These are phyloP conservation scores for Atherinomorus stipes DNA, from an alignment of 2,113 vertebrate species.

Conservation along the genomic window DNA sequence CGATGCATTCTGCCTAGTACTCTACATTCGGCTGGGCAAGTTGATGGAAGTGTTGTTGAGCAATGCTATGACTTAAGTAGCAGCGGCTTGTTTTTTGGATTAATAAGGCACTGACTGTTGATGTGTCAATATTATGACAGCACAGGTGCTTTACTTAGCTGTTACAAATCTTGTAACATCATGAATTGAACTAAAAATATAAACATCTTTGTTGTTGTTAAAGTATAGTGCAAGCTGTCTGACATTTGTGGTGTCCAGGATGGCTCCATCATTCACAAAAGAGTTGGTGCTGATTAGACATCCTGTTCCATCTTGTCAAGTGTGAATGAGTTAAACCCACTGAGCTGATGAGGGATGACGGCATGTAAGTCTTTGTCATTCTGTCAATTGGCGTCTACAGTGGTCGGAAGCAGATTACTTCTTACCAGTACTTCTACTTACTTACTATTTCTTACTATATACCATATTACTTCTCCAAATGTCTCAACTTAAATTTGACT, in stretches of 20 bases:
- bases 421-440: too few relatives aligned
- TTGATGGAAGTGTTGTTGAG: not conserved
- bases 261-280: not conserved
- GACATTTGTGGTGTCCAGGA: not conserved
- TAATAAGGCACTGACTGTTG: not conserved
- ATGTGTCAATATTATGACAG: not conserved
- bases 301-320: not conserved
- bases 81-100: constrained; percentile 7
- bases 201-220: too few relatives aligned
- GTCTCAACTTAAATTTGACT: too few relatives aligned
- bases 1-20: not conserved
- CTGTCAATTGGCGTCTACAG: too few relatives aligned
- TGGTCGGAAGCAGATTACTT: too few relatives aligned
- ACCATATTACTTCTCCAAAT: too few relatives aligned
- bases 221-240: not conserved
- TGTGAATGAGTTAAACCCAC: not conserved
- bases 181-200: not conserved
- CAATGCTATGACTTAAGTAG: not conserved
- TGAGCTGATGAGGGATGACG: not conserved
- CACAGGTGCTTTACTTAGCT: too few relatives aligned
- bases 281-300: not conserved
- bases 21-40: not conserved
- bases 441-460: too few relatives aligned
- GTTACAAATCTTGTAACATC: not conserved
- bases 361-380: too few relatives aligned